Base-by-base conservation (phyloP, 2,797 vertebrate genomes). In the Sphenodon punctatus region DNA sequence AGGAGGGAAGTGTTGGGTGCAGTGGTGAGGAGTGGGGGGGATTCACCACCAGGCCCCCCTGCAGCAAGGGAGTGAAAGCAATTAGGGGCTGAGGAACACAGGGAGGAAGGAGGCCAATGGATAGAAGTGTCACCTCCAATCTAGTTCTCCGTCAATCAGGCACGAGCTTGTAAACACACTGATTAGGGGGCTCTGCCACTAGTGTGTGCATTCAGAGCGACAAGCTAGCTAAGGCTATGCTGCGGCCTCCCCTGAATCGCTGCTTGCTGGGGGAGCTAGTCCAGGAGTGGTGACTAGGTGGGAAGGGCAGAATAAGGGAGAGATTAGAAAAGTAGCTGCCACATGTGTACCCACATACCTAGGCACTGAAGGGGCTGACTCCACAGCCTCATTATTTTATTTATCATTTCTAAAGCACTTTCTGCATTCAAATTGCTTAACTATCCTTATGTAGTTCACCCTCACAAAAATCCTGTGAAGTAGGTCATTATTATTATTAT, bases 221-320 rank as follows among this genome's bases (percentile, higher is more conserved):
- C 30, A 32, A 8, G 22, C 19, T 30, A 11, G 53, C 53, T 56
- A 30, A 22, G 34, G 36, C 34, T 36, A 36, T 34, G 36, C 34
- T 36, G 6, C 34, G 36, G 3, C 34, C 34, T 36, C n/a, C n/a
- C 34, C 34, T 36, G 53, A 22, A 30, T 22, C 27, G 30, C 53
- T 34, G 30, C 20, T 32, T 34, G 53, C 30, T 56, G 67, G 23
- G 0, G 1, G 25, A 3, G 1, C 7, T 32, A 36, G 38, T 36
- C 32, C 10, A 2, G 0, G 25, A 41, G 36, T 0, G 0, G 3
- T 36, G 30, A 73, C 46, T 48, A 51, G 1, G 48, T 4, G 55
- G 46, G 42, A 46, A 60, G 41, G 22, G 20, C 16, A 32, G 4
- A 39, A 41, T 25, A 10, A 2, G 1, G 11, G 22, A 11, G 61